Evolutionary conservation across 2,888 invertebrate genomes (phyloP), one percentile per base, ranked within the genome.

Genomic region (Noctua janthe): DNA sequence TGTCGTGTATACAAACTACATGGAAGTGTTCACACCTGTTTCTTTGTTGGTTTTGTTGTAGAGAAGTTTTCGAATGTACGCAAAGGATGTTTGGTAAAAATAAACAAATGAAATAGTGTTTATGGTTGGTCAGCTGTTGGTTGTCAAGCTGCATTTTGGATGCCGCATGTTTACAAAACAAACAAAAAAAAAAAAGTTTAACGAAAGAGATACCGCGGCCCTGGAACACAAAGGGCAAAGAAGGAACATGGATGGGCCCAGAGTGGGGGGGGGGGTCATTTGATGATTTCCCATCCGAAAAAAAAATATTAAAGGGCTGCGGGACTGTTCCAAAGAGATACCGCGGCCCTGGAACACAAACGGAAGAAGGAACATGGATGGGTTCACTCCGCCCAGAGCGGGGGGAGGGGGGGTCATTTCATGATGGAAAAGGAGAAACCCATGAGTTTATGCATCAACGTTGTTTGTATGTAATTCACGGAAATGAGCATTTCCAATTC

Each of bases 21-120:
- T 73, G 72, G 39, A 74, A 80, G 51, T 76, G 47, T 66, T 83
- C 71, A 81, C 85, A 75, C 81, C 72, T 77, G 54, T 35, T 59
- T 59, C 69, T 43, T 17, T 23, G 23, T 17, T 51, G 73, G 39
- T 74, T 77, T 29, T 49, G 29, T 35, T n/a, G 3, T 49, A 5
- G 43, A 51, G 39, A 76, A 66, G 49, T 69, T 84, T 54, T 74
- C 74, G 23, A 66, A 85, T 64, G 2, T 70, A 66, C 23, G 43
- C 62, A 77, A 54, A 47, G 20, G 17, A 23, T 23, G 56, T 47
- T 56, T 29, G 66, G 35, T 39, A 5, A 20, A 29, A 47, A 81
- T 71, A 64, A 29, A 71, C 35, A n/a, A 78, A 56, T 69, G 29
- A 59, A 67, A 51, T 10, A 47, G 1, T 11, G 64, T 64, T 49